These are phyloP conservation scores for Anhinga rufa DNA, from an alignment of 2,113 vertebrate species.

Conservation along the genomic window DNA sequence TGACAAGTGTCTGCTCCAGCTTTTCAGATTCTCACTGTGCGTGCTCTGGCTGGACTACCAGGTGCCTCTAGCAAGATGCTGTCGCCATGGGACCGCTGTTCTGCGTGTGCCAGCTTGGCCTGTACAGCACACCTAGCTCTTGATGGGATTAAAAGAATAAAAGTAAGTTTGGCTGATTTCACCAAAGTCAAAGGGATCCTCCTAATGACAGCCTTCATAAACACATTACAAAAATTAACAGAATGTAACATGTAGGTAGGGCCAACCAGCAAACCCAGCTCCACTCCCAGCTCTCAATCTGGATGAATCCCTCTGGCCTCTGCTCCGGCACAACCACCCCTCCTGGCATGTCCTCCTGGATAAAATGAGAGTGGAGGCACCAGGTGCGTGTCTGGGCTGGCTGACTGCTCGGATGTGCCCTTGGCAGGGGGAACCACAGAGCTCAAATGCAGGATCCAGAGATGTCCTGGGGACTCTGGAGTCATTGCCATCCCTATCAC, in stretches of 20 bases:
- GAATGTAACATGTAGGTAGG: accelerated
- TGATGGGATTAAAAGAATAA: neutral
- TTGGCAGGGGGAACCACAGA: neutral
- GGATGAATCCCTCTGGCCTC: neutral
- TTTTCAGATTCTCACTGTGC: neutral
- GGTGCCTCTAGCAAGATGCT: neutral
- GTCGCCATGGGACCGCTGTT: neutral
- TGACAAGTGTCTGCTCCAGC: neutral
- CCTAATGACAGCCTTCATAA: neutral
- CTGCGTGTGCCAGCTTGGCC: neutral
- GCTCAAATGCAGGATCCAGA: neutral
- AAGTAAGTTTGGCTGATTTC: neutral
- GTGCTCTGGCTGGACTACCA: neutral
- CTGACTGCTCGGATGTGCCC: accelerated
- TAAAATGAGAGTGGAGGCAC: neutral
- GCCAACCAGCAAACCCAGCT: neutral
- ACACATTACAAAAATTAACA: neutral
- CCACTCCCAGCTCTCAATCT: neutral
- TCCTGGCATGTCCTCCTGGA: neutral
- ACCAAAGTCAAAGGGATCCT: neutral
- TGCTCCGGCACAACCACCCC: neutral
- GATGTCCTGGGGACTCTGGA: neutral
- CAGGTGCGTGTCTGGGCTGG: neutral
- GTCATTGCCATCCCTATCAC: neutral
- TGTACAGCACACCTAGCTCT: neutral